phyloP scores from a whole-genome alignment of 2,113 vertebrate species.

The Anarrhichthys ocellatus region DNA sequence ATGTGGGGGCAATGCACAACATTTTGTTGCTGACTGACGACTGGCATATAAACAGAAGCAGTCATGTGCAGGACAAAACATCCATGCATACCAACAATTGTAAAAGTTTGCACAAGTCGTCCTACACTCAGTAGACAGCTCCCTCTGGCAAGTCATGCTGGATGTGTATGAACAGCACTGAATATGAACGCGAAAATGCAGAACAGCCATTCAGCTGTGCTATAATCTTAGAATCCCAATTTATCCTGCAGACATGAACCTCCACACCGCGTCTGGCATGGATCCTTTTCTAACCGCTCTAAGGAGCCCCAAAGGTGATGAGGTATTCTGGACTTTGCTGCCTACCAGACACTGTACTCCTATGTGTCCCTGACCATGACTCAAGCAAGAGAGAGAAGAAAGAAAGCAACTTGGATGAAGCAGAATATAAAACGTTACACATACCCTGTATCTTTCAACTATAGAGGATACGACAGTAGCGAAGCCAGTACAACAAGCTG shows the following conservation, averaged over 20 bases:
- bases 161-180: slow-evolving; percentile 1
- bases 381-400: neutral
- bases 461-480: too few relatives aligned
- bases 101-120: slow-evolving; percentile 11
- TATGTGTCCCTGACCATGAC: neutral
- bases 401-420: neutral
- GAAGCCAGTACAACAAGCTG: neutral
- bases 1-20: slow-evolving; percentile 1
- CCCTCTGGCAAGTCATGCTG: slow-evolving; percentile 27
- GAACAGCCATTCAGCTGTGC: slow-evolving; percentile 40
- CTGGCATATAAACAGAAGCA: neutral
- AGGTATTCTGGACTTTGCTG: neutral
- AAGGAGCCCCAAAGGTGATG: slow-evolving; percentile 17
- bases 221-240: slow-evolving; percentile 51
- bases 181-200: slow-evolving; percentile 38
- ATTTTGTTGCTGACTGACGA: slow-evolving; percentile 13
- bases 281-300: slow-evolving; percentile 9
- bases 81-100: neutral
- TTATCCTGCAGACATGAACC: slow-evolving; percentile 47
- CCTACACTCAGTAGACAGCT: neutral
- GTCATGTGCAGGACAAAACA: neutral
- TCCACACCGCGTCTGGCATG: slow-evolving; percentile 3
- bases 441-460: neutral
- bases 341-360: neutral
- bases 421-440: neutral